Base-by-base conservation (phyloP, 1,140 invertebrate genomes). In the Calycopis cecrops region DNA sequence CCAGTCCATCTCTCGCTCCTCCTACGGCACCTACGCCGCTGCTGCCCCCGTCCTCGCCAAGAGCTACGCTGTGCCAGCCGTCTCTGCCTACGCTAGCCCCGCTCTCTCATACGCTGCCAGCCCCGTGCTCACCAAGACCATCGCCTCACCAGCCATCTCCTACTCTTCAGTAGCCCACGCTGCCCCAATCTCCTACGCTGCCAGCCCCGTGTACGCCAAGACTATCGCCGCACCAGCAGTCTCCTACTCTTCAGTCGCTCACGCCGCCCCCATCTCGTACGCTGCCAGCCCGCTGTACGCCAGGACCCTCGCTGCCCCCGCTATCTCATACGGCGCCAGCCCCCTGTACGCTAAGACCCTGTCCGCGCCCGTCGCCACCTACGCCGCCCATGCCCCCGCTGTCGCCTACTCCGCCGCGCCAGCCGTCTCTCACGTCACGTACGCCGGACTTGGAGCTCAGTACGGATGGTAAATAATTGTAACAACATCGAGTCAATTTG, bases 341-440 rank as follows among this genome's bases (percentile, higher is more conserved):
- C 55, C 59, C 17, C 48, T 55, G 48, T 49, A 21, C 28, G 18
- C 53, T 12, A 62, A 64, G 7, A 56, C 61, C 28, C 48, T 60
- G 8, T 62, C 69, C 35, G 60, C 62, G 18, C 67, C 67, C 35
- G 67, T 57, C 18, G 55, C 55, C 49, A 53, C 63, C 38, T 59
- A 64, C 52, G 57, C 62, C 38, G 53, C 67, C 7, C 61, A 55
- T 52, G 59, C 62, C 7, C 55, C 67, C 7, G 70, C 70, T 10
- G 55, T 75, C 35, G 55, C 68, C 14, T 76, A 76, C 66, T 67
- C 68, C 17, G 62, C 74, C 7, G 71, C 71, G 7, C 74, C 74
- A 2, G 74, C 73, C 0, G 71, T 78, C 3, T 73, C 76, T 28
- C 73, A 76, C 52, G 74, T 75, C 49, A 60, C 71, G 12, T 73